Evolutionary conservation across 2,797 vertebrate genomes (phyloP).

Genomic region (Siniperca scherzeri): DNA sequence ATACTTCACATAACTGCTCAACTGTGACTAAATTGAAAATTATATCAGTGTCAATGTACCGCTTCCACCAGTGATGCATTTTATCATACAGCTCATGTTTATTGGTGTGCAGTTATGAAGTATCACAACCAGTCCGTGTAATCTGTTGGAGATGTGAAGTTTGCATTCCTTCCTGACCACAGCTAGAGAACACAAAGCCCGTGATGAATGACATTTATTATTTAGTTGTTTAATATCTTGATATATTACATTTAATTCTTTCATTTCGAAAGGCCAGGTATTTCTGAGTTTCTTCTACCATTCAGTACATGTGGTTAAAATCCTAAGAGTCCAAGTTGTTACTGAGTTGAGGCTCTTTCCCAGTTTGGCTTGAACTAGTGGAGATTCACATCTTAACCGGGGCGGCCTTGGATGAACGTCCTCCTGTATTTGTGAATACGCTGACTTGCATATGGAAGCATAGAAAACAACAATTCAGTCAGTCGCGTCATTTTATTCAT

Average conservation of each 20-base stretch:
- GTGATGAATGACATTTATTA: background rate
- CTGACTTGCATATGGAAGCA: background rate
- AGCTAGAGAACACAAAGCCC: background rate
- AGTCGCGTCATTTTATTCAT: constrained; percentile 20
- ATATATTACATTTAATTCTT: background rate
- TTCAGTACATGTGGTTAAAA: background rate
- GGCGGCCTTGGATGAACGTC: background rate
- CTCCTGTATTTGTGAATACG: background rate
- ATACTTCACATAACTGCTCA: background rate
- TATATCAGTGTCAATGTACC: too few relatives aligned
- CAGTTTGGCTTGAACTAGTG: background rate
- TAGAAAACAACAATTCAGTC: background rate
- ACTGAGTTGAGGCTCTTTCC: background rate
- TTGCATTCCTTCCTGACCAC: background rate
- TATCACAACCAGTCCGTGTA: background rate
- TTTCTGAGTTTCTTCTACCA: background rate
- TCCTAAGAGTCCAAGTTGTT: background rate
- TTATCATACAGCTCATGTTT: background rate
- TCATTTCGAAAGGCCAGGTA: background rate
- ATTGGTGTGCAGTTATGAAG: background rate
- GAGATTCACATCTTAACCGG: background rate
- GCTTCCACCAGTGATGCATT: background rate
- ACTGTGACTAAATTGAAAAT: background rate
- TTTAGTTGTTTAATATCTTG: background rate
- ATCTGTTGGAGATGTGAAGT: background rate